Evolutionary conservation across 2,113 vertebrate genomes (phyloP).

Genomic region (Tautogolabrus adspersus): DNA sequence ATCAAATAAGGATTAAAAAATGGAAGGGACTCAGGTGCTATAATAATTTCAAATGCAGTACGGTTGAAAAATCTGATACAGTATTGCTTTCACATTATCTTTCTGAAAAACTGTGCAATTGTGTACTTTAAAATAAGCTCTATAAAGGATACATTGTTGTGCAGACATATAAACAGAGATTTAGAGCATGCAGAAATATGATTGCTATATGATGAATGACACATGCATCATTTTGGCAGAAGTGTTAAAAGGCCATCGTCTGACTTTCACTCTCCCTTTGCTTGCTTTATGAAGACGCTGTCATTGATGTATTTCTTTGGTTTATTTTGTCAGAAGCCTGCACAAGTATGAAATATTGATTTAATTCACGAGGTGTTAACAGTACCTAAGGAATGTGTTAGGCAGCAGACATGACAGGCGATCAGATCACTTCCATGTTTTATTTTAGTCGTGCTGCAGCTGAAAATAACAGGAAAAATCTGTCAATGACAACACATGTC

Average conservation of each 20-base stretch:
- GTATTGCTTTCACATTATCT: too few species aligned
- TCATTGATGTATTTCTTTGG: background rate
- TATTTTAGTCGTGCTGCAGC: background rate
- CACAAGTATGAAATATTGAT: constrained; percentile 9
- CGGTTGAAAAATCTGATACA: too few species aligned
- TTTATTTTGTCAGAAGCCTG: constrained; percentile 13
- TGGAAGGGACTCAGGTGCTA: too few species aligned
- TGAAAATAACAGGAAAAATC: background rate
- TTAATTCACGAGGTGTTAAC: background rate
- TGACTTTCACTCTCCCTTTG: background rate
- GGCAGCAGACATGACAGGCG: constrained; percentile 9
- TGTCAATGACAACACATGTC: background rate
- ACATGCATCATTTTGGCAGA: background rate
- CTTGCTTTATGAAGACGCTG: background rate
- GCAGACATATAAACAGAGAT: background rate
- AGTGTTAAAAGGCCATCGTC: background rate
- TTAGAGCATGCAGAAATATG: background rate
- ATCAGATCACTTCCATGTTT: constrained; percentile 9
- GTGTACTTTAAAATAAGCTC: too few species aligned
- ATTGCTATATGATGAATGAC: background rate
- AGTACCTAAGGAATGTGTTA: background rate
- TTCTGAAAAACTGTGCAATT: too few species aligned
- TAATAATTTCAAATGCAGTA: too few species aligned
- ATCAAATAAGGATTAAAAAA: too few species aligned
- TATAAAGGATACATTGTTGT: background rate